These are phyloP conservation scores for Sesamia nonagrioides DNA, from an alignment of 1,140 invertebrate genomes.

Conservation along the genomic window DNA sequence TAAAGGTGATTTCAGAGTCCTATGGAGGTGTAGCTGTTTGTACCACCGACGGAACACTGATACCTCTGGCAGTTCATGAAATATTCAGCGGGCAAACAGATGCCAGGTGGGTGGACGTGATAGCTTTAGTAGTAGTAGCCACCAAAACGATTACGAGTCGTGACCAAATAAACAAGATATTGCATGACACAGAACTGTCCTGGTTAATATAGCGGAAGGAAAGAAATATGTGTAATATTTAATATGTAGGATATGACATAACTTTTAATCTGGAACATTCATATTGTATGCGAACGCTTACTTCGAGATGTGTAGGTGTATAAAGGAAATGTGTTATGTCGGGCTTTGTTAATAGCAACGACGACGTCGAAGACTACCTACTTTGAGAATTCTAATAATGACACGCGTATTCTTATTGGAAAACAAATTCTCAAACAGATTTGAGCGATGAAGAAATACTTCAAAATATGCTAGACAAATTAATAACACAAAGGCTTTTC, in stretches of 20 bases:
- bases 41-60: background rate
- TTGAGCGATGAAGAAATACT: background rate
- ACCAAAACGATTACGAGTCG: constrained; percentile 20
- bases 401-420: too few relatives aligned
- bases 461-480: background rate
- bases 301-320: too few relatives aligned
- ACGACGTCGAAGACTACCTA: too few relatives aligned
- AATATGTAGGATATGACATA: background rate
- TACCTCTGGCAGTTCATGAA: constrained; percentile 20
- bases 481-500: too few relatives aligned
- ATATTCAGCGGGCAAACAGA: constrained; percentile 40
- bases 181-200: background rate
- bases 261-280: too few relatives aligned
- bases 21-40: too few relatives aligned
- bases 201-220: constrained; percentile 4
- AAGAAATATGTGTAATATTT: background rate
- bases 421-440: too few relatives aligned
- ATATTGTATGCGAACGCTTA: too few relatives aligned
- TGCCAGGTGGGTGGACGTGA: constrained; percentile 38
- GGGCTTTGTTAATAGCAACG: too few relatives aligned
- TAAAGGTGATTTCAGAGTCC: too few relatives aligned
- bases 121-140: background rate
- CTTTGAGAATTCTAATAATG: too few relatives aligned
- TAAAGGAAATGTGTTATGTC: too few relatives aligned
- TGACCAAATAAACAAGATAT: constrained; percentile 25